Conservation (phyloP, 2,888 invertebrate species). For the Smittia aterrima region DNA sequence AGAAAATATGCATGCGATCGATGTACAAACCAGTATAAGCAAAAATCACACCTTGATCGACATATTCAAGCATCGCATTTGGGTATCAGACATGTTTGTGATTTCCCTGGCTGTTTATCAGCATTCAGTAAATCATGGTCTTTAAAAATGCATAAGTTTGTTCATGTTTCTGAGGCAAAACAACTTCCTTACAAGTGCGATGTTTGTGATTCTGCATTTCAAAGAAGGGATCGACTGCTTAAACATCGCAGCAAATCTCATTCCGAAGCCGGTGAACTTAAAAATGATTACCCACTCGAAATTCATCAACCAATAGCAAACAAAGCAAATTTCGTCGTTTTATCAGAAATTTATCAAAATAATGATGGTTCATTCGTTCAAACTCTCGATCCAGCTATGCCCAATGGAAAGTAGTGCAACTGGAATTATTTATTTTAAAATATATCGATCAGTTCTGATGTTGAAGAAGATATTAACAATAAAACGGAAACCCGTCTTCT, state of each 20-base stretch:
- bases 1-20: conserved; percentile 48
- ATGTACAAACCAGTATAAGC: conserved; percentile 49
- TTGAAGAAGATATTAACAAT: too few species aligned
- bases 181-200: conserved; percentile 43
- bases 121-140: conserved; percentile 44
- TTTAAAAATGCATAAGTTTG: conserved; percentile 44
- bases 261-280: not conserved
- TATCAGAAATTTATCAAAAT: not conserved
- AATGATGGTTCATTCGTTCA: not conserved
- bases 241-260: conserved; percentile 4
- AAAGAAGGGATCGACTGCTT: conserved; percentile 43
- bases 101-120: conserved; percentile 42
- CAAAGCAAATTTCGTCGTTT: not conserved
- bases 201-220: conserved; percentile 43
- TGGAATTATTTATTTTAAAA: too few species aligned
- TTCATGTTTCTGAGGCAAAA: conserved; percentile 42
- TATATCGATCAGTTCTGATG: too few species aligned
- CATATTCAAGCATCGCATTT: conserved; percentile 48
- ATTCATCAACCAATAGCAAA: not conserved
- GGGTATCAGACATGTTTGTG: conserved; percentile 44
- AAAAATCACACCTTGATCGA: conserved; percentile 49
- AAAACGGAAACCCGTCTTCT: too few species aligned
- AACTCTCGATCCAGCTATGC: not conserved
- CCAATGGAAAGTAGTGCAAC: not conserved
- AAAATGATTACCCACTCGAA: not conserved